phyloP scores from a whole-genome alignment of 1,140 invertebrate species.

The Heliothis subflexa region DNA sequence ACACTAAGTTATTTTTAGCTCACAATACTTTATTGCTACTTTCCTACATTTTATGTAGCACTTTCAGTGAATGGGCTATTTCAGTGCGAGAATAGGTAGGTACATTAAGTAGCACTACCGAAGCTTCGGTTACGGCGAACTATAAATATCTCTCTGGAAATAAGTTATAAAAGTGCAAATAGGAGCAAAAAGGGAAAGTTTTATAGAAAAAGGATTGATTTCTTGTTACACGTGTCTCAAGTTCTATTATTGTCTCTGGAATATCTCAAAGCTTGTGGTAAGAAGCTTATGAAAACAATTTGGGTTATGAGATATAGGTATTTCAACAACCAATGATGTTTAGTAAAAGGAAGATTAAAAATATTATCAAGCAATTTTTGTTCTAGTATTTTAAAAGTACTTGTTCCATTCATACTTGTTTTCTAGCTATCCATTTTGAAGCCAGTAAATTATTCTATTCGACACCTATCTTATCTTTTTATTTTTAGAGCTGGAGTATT shows the following conservation, averaged over 20 bases:
- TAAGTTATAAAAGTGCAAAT: neutral
- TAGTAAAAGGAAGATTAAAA: no score
- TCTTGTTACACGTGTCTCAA: constrained; percentile 10
- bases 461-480: no score
- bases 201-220: constrained; percentile 7
- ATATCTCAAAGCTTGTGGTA: constrained; percentile 1
- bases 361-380: no score
- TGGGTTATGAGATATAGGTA: neutral
- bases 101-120: neutral
- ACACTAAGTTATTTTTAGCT: constrained; percentile 29
- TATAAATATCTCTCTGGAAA: neutral
- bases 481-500: no score
- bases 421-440: no score
- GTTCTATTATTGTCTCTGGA: neutral
- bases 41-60: neutral
- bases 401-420: no score
- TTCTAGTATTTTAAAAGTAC: no score
- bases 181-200: neutral
- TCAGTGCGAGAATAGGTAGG: neutral
- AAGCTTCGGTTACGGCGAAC: neutral
- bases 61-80: constrained; percentile 13
- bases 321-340: neutral
- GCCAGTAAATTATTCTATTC: no score
- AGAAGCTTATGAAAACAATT: neutral
- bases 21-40: constrained; percentile 4